Conservation (phyloP, 2,797 vertebrate genomes). For the Sebastolobus alascanus region DNA sequence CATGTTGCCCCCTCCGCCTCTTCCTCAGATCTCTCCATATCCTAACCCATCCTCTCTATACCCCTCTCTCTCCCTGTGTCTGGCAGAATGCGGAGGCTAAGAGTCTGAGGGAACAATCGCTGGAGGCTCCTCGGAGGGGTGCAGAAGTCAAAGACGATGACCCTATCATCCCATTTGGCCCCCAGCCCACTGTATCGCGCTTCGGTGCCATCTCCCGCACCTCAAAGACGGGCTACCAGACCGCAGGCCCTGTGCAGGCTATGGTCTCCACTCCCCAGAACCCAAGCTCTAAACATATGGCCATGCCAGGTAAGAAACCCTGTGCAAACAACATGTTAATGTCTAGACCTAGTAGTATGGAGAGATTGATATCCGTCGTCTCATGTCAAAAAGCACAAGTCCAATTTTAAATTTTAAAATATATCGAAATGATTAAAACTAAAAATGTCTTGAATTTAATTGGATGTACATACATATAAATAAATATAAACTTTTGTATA, state of each 20-base stretch:
- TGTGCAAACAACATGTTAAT: background rate
- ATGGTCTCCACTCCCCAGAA: slow-evolving; percentile 89
- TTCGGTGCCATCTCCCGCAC: slow-evolving; percentile 98
- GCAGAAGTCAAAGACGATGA: slow-evolving; percentile 95
- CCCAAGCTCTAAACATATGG: slow-evolving; percentile 83
- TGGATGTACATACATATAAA: background rate
- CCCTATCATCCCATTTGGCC: slow-evolving; percentile 98
- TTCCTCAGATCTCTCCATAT: background rate
- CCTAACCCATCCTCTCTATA: background rate
- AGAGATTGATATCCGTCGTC: background rate
- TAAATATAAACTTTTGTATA: background rate
- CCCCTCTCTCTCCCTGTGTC: background rate
- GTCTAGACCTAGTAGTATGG: background rate
- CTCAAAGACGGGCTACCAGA: slow-evolving; percentile 96
- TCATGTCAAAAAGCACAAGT: background rate
- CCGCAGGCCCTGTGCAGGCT: slow-evolving; percentile 91
- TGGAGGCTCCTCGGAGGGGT: slow-evolving; percentile 92
- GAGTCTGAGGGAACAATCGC: slow-evolving; percentile 89
- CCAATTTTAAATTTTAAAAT: background rate
- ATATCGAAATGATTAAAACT: background rate
- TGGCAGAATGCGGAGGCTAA: slow-evolving; percentile 93
- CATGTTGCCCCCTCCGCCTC: background rate
- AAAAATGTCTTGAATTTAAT: background rate
- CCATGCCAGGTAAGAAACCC: slow-evolving; percentile 76
- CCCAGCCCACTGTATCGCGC: slow-evolving; percentile 96